Percentiles rank a stretch among this genome's conserved stretches.
Conservation (phyloP, 2,888 invertebrate species). For the Axea sp. region DNA sequence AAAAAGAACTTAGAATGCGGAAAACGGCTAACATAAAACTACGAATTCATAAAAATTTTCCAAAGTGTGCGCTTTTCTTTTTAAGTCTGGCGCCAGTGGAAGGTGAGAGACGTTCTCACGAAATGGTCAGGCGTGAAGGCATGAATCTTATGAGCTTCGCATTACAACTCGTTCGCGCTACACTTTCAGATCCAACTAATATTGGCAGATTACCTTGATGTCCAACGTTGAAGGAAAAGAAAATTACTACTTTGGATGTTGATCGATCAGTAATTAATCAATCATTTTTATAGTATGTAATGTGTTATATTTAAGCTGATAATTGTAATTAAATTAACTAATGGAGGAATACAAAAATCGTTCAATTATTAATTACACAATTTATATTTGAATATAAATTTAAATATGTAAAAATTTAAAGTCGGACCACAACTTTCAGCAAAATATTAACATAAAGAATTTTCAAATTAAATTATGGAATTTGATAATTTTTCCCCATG, state of each 20-base stretch:
- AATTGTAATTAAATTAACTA: conserved; percentile 10
- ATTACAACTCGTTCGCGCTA: conserved; percentile 67
- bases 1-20: conserved; percentile 26
- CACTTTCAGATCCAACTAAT: conserved; percentile 51
- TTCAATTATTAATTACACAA: conserved; percentile 19
- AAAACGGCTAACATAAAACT: conserved; percentile 15
- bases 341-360: not conserved
- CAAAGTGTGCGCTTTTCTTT: conserved; percentile 34
- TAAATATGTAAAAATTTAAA: too few species aligned
- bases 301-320: too few species aligned
- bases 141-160: conserved; percentile 67
- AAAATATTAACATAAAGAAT: too few species aligned
- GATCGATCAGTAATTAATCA: too few species aligned
- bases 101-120: conserved; percentile 54
- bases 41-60: conserved; percentile 26
- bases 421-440: too few species aligned
- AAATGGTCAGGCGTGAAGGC: conserved; percentile 67
- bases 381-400: conserved; percentile 13
- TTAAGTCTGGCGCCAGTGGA: conserved; percentile 64
- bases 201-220: conserved; percentile 59
- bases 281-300: too few species aligned
- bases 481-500: conserved; percentile 27
- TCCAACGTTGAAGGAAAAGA: too few species aligned
- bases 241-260: too few species aligned
- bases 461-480: conserved; percentile 23